Base-by-base conservation (phyloP, 2,888 invertebrate species). In the Cataglyphis rosenhaueri region DNA sequence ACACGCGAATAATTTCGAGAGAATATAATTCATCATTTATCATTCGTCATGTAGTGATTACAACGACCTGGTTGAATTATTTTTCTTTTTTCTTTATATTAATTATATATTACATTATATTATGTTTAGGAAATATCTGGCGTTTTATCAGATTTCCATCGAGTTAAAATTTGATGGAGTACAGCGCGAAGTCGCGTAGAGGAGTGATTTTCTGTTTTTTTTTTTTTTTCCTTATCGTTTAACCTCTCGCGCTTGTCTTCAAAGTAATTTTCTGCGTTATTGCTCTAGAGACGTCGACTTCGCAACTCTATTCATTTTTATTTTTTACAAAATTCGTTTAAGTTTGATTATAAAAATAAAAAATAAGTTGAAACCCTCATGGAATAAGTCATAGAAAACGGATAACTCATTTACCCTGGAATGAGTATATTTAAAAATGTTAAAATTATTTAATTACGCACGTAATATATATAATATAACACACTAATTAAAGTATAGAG, bases 251-350 rank as follows among this genome's bases (percentile, higher is more conserved):
- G 68, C n/a, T 52, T 68, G 68, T 59, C 44, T 10, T 57, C 57
- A 59, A 78, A 68, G 78, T 78, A 78, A 68, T 78, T 78, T 78
- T 55, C 44, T 32, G 68, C 66, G 76, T 76, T 68, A 68, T 57
- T 57, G 21, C 70, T 68, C 21, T 10, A 21, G 55, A n/a, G 29
- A 66, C 29, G 41, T 57, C 29, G 68, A 10, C 25, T 65, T 55
- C 10, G 25, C 38, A 12, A 35, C 41, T 6, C 29, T 68, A 41
- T 66, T 32, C 15, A 76, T 21, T 55, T 68, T 68, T 44, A 59
- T 29, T 44, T 32, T 59, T 59, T 15, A 44, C 10, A 32, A 59
- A 78, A 57, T 59, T 78, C 21, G 18, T 44, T 57, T 35, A 70
- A n/a, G n/a, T 44, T 59, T 3, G 18, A 9, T 59, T 78, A 65